A percentile compares a stretch with the other conserved stretches of the same genome.
These are phyloP conservation scores for Clistopyga incitator DNA, from an alignment of 2,888 invertebrate species.

Conservation along the genomic window DNA sequence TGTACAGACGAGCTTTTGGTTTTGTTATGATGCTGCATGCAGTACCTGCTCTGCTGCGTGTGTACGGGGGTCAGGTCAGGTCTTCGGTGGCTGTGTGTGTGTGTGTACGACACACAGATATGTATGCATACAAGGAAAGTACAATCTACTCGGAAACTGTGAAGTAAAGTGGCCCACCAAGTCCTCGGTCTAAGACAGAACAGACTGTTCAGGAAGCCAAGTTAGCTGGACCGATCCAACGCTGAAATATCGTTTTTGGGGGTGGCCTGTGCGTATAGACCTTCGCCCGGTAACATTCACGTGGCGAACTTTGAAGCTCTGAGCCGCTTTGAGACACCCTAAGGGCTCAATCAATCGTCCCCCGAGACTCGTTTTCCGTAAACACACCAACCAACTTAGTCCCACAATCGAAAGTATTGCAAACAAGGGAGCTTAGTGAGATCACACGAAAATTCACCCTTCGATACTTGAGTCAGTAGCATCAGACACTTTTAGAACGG, in stretches of 20 bases:
- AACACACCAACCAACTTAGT: neutral
- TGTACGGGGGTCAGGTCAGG: constrained; percentile 34
- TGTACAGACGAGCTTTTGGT: constrained; percentile 5
- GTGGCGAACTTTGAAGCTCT: neutral
- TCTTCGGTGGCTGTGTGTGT: neutral
- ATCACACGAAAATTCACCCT: neutral
- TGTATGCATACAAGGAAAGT: constrained; percentile 25
- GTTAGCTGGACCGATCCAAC: constrained; percentile 1
- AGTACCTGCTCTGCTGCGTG: constrained; percentile 19
- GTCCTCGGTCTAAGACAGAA: constrained; percentile 31
- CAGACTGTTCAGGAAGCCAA: neutral
- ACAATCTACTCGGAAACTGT: constrained; percentile 64
- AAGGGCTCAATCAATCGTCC: neutral
- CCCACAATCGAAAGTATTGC: neutral
- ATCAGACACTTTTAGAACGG: too few relatives aligned
- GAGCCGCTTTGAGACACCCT: neutral
- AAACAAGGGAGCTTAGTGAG: neutral
- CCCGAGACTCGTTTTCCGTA: neutral
- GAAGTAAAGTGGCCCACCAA: constrained; percentile 74
- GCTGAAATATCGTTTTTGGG: constrained; percentile 9
- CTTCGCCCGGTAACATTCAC: neutral
- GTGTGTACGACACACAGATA: neutral
- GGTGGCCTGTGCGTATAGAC: neutral
- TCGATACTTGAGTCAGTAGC: neutral
- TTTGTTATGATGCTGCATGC: neutral